A percentile compares a stretch with the other conserved stretches of the same genome.
These are phyloP conservation scores for Eutolmus rufibarbis DNA, from an alignment of 2,888 invertebrate genomes.

Conservation along the genomic window DNA sequence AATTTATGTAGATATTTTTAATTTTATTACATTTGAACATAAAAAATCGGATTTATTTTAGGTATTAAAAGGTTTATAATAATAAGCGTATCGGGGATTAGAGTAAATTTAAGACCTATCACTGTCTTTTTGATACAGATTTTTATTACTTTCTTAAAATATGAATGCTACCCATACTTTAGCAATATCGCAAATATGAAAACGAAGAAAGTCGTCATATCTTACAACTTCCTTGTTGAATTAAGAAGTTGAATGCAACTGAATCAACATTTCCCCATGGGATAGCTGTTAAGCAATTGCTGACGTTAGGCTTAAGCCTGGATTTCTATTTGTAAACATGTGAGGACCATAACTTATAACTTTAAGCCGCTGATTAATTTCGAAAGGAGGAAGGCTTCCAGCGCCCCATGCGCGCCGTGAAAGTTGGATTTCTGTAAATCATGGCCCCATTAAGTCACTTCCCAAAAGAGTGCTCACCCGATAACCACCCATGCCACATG, in stretches of 20 bases:
- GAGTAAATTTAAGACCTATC: too few relatives aligned
- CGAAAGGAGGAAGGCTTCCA: background rate
- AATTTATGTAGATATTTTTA: too few relatives aligned
- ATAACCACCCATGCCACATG: conserved; percentile 6
- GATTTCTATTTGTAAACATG: background rate
- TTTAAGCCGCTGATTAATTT: conserved; percentile 10
- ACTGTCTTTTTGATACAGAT: background rate
- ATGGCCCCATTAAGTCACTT: background rate
- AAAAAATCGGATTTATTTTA: too few relatives aligned
- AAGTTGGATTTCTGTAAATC: background rate
- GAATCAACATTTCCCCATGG: background rate
- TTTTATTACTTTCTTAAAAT: background rate
- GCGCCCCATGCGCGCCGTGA: background rate
- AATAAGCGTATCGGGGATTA: too few relatives aligned
- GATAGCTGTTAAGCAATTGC: background rate
- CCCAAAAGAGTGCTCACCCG: background rate
- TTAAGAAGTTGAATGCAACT: background rate
- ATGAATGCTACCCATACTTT: too few relatives aligned
- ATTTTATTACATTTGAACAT: too few relatives aligned
- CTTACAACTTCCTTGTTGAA: background rate
- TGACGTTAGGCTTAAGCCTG: background rate
- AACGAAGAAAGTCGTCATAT: background rate
- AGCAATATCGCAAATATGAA: background rate
- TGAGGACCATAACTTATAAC: background rate
- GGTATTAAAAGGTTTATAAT: too few relatives aligned